phyloP scores from a whole-genome alignment of 2,113 vertebrate genomes.

The Hiodon tergisus region DNA sequence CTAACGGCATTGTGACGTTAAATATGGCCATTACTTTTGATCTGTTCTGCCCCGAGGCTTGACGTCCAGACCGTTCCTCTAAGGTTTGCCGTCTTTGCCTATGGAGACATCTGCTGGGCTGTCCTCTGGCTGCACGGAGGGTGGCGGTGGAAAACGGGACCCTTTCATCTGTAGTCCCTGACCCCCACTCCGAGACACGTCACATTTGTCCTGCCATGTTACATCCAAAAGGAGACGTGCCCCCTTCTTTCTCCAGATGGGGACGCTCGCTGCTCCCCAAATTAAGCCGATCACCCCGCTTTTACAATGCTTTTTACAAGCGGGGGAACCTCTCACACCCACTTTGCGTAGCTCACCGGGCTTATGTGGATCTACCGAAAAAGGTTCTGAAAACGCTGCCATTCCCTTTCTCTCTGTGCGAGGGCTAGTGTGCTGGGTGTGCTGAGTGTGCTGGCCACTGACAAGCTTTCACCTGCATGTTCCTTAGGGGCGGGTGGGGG shows the following conservation, averaged over 20 bases:
- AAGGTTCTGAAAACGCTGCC: no score
- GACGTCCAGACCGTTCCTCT: no score
- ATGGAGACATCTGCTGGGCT: conserved; percentile 58
- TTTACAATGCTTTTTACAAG: conserved; percentile 9
- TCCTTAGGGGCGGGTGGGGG: conserved; percentile 51
- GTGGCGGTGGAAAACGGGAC: conserved; percentile 42
- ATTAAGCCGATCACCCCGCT: conserved; percentile 29
- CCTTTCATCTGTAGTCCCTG: conserved; percentile 67
- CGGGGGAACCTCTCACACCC: not conserved
- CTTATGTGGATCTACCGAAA: no score
- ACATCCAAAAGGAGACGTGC: conserved; percentile 49
- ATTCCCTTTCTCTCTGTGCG: no score
- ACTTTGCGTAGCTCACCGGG: no score
- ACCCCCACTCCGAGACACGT: conserved; percentile 58
- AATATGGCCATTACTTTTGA: no score
- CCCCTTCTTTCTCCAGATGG: conserved; percentile 1
- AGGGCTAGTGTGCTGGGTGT: no score
- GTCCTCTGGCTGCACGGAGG: conserved; percentile 58
- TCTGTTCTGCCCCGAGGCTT: no score
- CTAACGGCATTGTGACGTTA: no score
- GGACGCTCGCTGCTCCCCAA: not conserved
- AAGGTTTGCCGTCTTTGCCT: conserved; percentile 30
- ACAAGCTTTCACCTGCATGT: conserved; percentile 57
- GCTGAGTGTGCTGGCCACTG: no score
- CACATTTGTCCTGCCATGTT: conserved; percentile 53